A percentile compares a stretch with the other conserved stretches of the same genome.
Evolutionary conservation across 2,113 vertebrate species (phyloP).

Genomic region (Fulmarus glacialis): DNA sequence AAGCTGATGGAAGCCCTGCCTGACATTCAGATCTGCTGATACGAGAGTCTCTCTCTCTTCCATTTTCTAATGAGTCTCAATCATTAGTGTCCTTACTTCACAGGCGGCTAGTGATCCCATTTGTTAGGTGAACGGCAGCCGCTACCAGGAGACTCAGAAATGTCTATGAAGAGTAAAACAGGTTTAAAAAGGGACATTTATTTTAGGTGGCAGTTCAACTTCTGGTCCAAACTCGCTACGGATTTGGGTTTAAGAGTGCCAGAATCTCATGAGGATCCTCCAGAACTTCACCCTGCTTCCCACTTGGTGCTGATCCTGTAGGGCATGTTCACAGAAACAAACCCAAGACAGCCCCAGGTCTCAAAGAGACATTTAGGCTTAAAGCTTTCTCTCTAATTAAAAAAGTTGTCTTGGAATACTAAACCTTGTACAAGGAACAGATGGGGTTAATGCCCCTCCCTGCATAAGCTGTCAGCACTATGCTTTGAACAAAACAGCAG

Average conservation of each 20-base stretch:
- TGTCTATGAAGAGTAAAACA: background rate
- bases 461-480: constrained; percentile 3
- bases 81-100: background rate
- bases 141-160: background rate
- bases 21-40: constrained; percentile 12
- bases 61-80: background rate
- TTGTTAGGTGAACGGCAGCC: background rate
- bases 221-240: background rate
- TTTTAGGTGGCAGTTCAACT: background rate
- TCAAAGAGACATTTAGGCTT: background rate
- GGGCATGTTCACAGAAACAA: background rate
- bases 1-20: background rate
- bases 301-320: background rate
- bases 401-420: background rate
- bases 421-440: background rate
- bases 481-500: background rate
- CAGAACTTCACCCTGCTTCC: background rate
- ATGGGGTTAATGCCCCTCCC: constrained; percentile 37
- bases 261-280: background rate
- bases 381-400: background rate
- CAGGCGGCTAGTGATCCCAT: background rate
- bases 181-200: background rate
- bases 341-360: background rate
- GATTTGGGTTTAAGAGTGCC: background rate
- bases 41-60: background rate